These are phyloP conservation scores for Podilymbus podiceps DNA, from an alignment of 2,113 vertebrate genomes.

Conservation along the genomic window DNA sequence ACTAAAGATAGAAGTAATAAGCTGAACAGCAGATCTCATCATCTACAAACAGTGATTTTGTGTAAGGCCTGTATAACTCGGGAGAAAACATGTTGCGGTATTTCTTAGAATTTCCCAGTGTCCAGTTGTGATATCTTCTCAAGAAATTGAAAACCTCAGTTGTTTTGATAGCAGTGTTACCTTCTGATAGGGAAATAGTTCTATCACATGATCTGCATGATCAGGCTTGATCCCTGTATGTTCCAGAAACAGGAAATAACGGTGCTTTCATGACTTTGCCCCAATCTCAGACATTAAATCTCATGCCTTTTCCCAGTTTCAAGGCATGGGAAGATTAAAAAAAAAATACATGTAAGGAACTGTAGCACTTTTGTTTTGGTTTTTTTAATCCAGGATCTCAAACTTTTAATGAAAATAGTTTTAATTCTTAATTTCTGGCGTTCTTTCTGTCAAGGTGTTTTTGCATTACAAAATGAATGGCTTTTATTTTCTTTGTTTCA, in stretches of 20 bases:
- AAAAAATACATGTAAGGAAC: too few species aligned
- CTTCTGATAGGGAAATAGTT: not conserved
- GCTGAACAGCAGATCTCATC: not conserved
- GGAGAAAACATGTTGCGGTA: not conserved
- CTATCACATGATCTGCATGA: not conserved
- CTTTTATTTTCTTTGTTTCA: not conserved
- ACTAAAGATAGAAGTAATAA: not conserved
- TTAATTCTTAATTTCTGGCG: not conserved
- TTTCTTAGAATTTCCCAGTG: not conserved
- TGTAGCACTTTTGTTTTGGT: too few species aligned
- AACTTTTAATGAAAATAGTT: not conserved
- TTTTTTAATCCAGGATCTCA: not conserved
- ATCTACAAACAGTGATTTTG: not conserved
- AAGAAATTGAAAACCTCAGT: not conserved
- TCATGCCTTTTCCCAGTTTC: not conserved
- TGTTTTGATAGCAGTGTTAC: not conserved
- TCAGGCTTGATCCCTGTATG: not conserved
- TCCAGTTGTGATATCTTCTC: not conserved
- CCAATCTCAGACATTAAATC: not conserved
- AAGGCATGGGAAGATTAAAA: not conserved
- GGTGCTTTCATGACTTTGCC: not conserved
- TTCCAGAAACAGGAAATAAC: not conserved
- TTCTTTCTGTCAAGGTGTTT: not conserved
- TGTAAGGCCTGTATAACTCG: not conserved
- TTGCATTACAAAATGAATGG: not conserved